These are phyloP conservation scores for Petroica traversi DNA, from an alignment of 2,113 vertebrate species.

Conservation along the genomic window DNA sequence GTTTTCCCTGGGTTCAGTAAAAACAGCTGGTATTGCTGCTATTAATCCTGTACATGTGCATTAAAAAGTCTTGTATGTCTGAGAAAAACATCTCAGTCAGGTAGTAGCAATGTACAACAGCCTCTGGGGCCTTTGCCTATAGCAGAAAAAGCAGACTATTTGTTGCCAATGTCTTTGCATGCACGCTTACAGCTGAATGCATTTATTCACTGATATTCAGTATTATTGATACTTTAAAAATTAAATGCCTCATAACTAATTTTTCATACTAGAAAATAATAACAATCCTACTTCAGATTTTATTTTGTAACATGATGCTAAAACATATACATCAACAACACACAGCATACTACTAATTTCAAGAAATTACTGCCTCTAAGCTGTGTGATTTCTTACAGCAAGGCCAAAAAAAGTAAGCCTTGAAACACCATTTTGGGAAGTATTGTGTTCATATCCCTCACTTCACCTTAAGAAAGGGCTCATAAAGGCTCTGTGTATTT, in stretches of 20 bases:
- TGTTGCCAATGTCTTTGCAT: not conserved
- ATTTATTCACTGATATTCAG: not conserved
- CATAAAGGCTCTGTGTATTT: not conserved
- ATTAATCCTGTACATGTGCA: conserved; percentile 7
- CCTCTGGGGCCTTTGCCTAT: not conserved
- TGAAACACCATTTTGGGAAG: not conserved
- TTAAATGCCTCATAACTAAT: not conserved
- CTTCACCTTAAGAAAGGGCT: not conserved
- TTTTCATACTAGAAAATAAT: not conserved
- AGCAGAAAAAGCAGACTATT: not conserved
- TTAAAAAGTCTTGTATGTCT: not conserved
- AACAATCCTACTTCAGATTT: not conserved
- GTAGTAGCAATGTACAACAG: conserved; percentile 10
- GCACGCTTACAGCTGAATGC: not conserved
- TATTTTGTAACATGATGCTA: not conserved
- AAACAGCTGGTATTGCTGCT: conserved; percentile 23
- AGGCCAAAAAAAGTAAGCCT: not conserved
- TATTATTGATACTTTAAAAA: not conserved
- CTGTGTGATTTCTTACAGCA: not conserved
- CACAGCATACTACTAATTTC: not conserved
- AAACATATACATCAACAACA: not conserved
- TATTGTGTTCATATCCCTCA: not conserved
- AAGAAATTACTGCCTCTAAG: not conserved
- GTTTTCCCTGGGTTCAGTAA: conserved; percentile 19
- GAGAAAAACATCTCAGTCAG: conserved; percentile 18